Conservation (phyloP, 2,113 vertebrate species). For the Prochilodus magdalenae region DNA sequence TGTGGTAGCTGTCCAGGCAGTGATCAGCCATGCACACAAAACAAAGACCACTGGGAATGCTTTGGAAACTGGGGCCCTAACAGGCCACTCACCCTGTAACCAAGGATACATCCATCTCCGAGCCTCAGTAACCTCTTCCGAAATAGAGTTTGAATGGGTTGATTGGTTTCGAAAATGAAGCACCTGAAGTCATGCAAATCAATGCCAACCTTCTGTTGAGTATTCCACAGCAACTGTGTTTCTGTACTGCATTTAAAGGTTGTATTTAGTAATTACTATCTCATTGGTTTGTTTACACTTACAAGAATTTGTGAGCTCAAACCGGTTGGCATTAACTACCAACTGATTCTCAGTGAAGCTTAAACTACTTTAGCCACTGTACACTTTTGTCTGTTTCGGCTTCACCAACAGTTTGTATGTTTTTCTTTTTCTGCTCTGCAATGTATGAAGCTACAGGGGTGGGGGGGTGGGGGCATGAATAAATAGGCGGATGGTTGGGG, state of each 20-base stretch:
- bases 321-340: too few species aligned
- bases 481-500: conserved; percentile 65
- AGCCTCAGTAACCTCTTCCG: conserved; percentile 58
- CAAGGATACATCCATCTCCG: conserved; percentile 54
- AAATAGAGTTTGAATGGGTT: conserved; percentile 41
- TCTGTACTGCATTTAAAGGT: too few species aligned
- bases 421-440: conserved; percentile 30
- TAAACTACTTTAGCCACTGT: neutral
- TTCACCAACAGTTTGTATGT: neutral
- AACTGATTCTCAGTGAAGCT: neutral
- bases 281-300: neutral
- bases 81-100: conserved; percentile 52
- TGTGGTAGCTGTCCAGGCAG: conserved; percentile 66
- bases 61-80: conserved; percentile 50
- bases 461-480: conserved; percentile 66
- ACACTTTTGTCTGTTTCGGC: neutral
- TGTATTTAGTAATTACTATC: neutral
- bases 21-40: conserved; percentile 73
- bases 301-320: too few species aligned
- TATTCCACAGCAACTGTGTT: neutral
- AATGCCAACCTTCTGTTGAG: neutral
- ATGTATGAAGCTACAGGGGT: conserved; percentile 40
- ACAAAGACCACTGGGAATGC: conserved; percentile 67
- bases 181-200: conserved; percentile 16
- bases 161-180: conserved; percentile 26